Base-by-base conservation (phyloP, 1,140 invertebrate genomes). In the Ips typographus region DNA sequence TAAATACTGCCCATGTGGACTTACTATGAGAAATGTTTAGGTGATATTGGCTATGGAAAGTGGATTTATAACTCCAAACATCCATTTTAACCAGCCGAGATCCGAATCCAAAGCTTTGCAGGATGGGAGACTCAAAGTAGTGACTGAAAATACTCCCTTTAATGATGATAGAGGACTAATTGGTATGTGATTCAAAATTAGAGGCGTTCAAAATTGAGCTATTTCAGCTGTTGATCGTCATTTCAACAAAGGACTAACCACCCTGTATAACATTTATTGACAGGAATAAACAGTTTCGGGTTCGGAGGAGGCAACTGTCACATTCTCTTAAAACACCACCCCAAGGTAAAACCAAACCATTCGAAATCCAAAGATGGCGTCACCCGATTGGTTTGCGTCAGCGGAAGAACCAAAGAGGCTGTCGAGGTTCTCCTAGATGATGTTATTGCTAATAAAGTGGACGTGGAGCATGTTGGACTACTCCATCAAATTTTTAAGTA, bases 41-140 rank as follows among this genome's bases (percentile, higher is more conserved):
- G 66, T 63, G 7, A 63, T 83, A 40, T 83, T 95, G 53, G 87
- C 90, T 0, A 91, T 94, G 81, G 87, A 91, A 77, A 87, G 86
- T 3, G 87, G 87, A n/a, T 81, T 84, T 2, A 87, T 96, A 73
- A 88, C 92, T 6, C 89, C 91, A 2, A 96, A 96, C 77, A 83
- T 96, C 22, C 88, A 95, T 80, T 94, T 86, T 79, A 82, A 85
- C 1, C 83, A 80, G 2, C 88, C 92, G 3, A 92, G 92, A 74
- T 83, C 88, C 39, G 86, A 90, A 42, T 91, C 95, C 52, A 81
- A 86, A 37, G 87, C 88, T 1, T 80, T 96, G 1, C 75, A 82
- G 3, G 87, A 93, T 72, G 91, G 91, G 0, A 81, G 86, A 40
- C 81, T 96, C 7, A 82, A 88, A 75, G 88, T 91, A 1, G 87